A percentile compares a stretch with the other conserved stretches of the same genome.
These are phyloP conservation scores for Agrotis puta DNA, from an alignment of 2,888 invertebrate genomes.

Conservation along the genomic window DNA sequence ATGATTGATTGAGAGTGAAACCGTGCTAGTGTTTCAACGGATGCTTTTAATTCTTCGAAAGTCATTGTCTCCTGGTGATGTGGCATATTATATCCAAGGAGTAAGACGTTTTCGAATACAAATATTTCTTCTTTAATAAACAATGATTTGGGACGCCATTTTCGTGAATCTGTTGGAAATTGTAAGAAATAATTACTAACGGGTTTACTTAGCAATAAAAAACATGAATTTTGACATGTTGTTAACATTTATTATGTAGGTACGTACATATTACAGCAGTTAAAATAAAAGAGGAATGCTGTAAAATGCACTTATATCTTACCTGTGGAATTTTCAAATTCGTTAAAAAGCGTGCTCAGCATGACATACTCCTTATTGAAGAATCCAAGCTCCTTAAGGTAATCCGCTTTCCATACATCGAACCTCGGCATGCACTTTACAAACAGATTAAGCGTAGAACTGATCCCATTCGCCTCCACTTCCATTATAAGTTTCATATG, in stretches of 20 bases:
- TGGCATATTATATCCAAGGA: conserved; percentile 80
- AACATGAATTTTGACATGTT: background rate
- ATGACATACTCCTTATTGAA: conserved; percentile 82
- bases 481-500: conserved; percentile 78
- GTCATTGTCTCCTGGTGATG: conserved; percentile 73
- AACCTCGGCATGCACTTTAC: conserved; percentile 91
- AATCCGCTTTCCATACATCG: conserved; percentile 85
- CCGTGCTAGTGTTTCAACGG: conserved; percentile 83
- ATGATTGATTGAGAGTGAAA: conserved; percentile 89
- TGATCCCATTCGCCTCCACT: conserved; percentile 64
- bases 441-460: conserved; percentile 85
- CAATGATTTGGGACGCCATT: conserved; percentile 81
- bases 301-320: conserved; percentile 43
- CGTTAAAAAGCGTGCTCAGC: conserved; percentile 78
- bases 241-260: no score
- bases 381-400: conserved; percentile 77
- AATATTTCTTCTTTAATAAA: conserved; percentile 79
- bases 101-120: conserved; percentile 84
- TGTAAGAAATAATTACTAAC: background rate
- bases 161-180: conserved; percentile 69
- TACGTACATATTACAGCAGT: background rate
- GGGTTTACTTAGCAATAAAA: no score
- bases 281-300: background rate
- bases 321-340: conserved; percentile 78
- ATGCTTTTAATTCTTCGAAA: conserved; percentile 81